Evolutionary conservation across 1,140 invertebrate species (phyloP), one percentile per base, ranked within the genome.

Genomic region (Rhopalosiphum padi): DNA sequence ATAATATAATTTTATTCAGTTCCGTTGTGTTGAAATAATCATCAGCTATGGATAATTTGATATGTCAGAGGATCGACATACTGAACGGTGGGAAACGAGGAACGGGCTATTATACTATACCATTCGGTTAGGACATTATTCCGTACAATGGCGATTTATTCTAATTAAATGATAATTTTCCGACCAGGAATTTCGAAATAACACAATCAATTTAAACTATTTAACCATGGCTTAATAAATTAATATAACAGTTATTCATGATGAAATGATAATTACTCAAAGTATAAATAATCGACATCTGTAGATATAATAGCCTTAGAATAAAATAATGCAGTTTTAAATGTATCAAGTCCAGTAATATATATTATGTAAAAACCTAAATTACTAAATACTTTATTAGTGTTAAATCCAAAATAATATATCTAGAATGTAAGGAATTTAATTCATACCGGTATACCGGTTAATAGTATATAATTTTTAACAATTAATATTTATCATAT

Each of bases 131-230:
- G 60, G 11, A 68, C 60, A n/a, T n/a, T 77, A n/a, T 77, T 77
- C 60, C n/a, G 30, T 7, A 77, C n/a, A 77, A 77, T 77, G 15
- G 30, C 15, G n/a, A 77, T n/a, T n/a, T 77, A 77, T 77, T 77
- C 60, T 77, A 77, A 77, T 77, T 77, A n/a, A 77, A 77, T 77
- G 30, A 77, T 77, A n/a, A 77, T n/a, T 77, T 77, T 77, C n/a
- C 60, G 0, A n/a, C 30, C 15, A 15, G 30, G 18, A n/a, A 77
- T 77, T 15, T 77, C 60, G n/a, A 77, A 77, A 77, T 77, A 77
- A n/a, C 30, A 35, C 60, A 1, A n/a, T 77, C 3, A 77, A 68
- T 68, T 68, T 68, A 68, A 68, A 68, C 60, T n/a, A 68, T 68
- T 68, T 30, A n/a, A 77, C 30, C 60, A 18, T 77, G 60, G 30